Evolutionary conservation across 1,140 invertebrate genomes (phyloP).

Genomic region (Diorhabda elongata): DNA sequence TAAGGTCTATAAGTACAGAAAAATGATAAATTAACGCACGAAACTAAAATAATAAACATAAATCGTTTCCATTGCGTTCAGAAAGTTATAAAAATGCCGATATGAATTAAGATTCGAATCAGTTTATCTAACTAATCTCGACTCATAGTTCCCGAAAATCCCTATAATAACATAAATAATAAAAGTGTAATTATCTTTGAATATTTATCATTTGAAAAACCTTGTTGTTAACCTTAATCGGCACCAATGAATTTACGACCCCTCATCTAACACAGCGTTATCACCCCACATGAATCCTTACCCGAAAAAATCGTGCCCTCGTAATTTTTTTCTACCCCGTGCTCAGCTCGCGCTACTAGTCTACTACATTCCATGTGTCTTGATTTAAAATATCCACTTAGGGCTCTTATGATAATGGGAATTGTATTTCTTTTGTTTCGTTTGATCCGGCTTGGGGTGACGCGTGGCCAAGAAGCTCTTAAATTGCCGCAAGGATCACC

Average conservation of each 20-base stretch:
- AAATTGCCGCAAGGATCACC: conserved; percentile 11
- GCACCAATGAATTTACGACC: conserved; percentile 4
- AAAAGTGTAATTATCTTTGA: no score
- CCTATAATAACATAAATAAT: no score
- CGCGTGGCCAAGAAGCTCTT: conserved; percentile 6
- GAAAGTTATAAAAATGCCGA: no score
- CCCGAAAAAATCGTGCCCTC: conserved; percentile 15
- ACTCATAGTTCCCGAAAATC: no score
- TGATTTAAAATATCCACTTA: conserved; percentile 18
- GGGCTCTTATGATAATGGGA: conserved; percentile 16
- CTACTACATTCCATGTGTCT: conserved; percentile 17
- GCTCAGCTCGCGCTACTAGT: not conserved
- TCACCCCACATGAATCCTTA: conserved; percentile 16
- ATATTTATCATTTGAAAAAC: no score
- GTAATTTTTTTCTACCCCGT: conserved; percentile 15
- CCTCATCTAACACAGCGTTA: not conserved
- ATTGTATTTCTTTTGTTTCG: conserved; percentile 20
- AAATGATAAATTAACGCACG: no score
- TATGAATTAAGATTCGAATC: no score
- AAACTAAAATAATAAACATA: no score
- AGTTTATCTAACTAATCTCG: no score
- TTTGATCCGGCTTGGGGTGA: conserved; percentile 5
- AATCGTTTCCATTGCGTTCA: no score
- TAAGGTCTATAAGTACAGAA: no score
- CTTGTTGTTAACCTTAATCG: not conserved